A percentile compares a stretch with the other conserved stretches of the same genome.
Conservation (phyloP, 1,140 invertebrate genomes). For the Cotesia chilonis region DNA sequence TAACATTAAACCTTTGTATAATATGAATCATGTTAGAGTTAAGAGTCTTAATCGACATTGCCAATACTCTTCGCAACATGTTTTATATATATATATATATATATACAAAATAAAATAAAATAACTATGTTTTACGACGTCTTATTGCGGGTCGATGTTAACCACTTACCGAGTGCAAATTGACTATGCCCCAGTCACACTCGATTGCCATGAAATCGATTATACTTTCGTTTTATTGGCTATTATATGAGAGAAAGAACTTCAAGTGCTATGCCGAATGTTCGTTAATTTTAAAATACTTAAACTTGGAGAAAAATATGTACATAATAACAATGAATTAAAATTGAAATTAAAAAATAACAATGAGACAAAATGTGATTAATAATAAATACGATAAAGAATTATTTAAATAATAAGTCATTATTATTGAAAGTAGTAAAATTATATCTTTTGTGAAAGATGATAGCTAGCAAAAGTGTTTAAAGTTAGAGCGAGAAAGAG, state of each 20-base stretch:
- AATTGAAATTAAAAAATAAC: too few relatives aligned
- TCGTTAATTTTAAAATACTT: conserved; percentile 1
- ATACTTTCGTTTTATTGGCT: conserved; percentile 28
- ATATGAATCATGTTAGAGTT: neutral
- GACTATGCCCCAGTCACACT: conserved; percentile 28
- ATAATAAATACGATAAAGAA: conserved; percentile 34
- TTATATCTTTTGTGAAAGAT: conserved; percentile 12
- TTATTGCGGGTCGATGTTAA: conserved; percentile 30
- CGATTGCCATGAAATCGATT: conserved; percentile 32
- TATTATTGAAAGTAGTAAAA: conserved; percentile 38
- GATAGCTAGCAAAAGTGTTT: neutral
- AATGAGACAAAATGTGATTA: too few relatives aligned
- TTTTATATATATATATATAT: conserved; percentile 19
- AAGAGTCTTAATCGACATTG: neutral
- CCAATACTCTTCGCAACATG: neutral
- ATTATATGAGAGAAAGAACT: conserved; percentile 20
- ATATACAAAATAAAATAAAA: neutral
- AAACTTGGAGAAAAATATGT: too few relatives aligned
- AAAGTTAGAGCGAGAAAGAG: neutral
- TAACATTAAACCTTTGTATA: neutral
- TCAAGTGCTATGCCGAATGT: conserved; percentile 10
- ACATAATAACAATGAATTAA: too few relatives aligned
- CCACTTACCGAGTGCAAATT: conserved; percentile 31
- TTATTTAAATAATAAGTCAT: conserved; percentile 57
- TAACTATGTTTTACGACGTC: conserved; percentile 20